Conservation (phyloP, 2,888 invertebrate species). For the Megastigmus dorsalis region DNA sequence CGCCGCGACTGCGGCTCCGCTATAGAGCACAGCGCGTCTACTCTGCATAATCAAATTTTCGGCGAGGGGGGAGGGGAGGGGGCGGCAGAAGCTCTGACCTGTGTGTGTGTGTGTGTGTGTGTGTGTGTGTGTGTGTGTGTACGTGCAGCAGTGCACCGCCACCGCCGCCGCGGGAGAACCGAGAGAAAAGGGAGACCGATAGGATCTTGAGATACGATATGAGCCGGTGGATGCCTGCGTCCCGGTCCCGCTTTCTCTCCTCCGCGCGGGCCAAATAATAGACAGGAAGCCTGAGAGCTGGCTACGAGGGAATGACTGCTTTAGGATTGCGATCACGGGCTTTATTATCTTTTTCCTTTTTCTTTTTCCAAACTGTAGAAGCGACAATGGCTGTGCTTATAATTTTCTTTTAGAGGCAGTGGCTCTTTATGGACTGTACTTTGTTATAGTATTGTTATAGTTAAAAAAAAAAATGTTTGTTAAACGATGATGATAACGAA, state of each 20-base stretch:
- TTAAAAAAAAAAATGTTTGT: too few species aligned
- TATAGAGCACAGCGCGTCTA: slow-evolving; percentile 47
- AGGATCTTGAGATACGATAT: slow-evolving; percentile 54
- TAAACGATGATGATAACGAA: too few species aligned
- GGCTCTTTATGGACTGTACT: too few species aligned
- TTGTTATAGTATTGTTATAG: too few species aligned
- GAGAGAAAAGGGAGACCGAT: slow-evolving; percentile 41
- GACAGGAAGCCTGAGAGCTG: slow-evolving; percentile 11
- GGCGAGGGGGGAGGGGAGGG: slow-evolving; percentile 9
- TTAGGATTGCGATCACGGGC: slow-evolving; percentile 44
- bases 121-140: not conserved
- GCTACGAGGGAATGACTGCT: not conserved
- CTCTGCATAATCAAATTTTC: slow-evolving; percentile 58
- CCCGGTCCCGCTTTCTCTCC: not conserved
- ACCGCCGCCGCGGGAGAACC: too few species aligned
- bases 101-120: not conserved
- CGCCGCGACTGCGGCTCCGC: slow-evolving; percentile 19
- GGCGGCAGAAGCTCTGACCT: too few species aligned
- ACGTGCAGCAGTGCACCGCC: too few species aligned
- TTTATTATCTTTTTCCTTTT: not conserved
- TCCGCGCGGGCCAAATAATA: slow-evolving; percentile 41
- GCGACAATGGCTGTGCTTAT: too few species aligned
- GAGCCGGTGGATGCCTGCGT: not conserved
- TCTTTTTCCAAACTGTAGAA: not conserved
- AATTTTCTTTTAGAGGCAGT: too few species aligned